Conservation (phyloP, 2,797 vertebrate genomes). For the Echiichthys vipera region DNA sequence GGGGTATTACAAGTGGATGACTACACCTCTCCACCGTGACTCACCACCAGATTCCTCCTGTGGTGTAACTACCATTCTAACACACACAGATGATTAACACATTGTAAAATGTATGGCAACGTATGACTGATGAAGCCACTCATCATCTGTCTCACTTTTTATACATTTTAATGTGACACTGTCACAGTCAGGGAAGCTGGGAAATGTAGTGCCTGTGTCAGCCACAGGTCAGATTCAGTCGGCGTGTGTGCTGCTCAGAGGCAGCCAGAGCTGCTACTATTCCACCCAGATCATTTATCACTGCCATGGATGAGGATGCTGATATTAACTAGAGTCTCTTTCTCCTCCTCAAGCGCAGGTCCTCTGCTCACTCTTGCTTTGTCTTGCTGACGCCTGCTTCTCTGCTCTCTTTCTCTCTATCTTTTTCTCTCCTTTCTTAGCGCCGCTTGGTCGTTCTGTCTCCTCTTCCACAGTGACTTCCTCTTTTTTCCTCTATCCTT, state of each 20-base stretch:
- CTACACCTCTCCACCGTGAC: conserved; percentile 78
- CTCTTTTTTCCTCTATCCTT: conserved; percentile 36
- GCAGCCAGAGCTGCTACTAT: conserved; percentile 65
- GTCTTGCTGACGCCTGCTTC: conserved; percentile 52
- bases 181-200: conserved; percentile 49
- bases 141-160: conserved; percentile 33
- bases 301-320: conserved; percentile 78
- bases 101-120: conserved; percentile 36
- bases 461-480: conserved; percentile 48
- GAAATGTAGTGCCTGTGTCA: conserved; percentile 59
- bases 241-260: conserved; percentile 59
- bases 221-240: conserved; percentile 67
- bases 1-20: conserved; percentile 78
- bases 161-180: conserved; percentile 28
- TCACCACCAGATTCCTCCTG: conserved; percentile 74
- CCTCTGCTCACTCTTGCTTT: conserved; percentile 43
- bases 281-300: conserved; percentile 79
- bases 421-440: conserved; percentile 31
- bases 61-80: conserved; percentile 57
- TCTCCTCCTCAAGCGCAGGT: conserved; percentile 41
- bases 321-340: conserved; percentile 78
- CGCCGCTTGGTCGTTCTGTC: conserved; percentile 36
- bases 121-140: conserved; percentile 48
- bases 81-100: conserved; percentile 49
- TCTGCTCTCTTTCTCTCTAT: conserved; percentile 46